phyloP scores from a whole-genome alignment of 2,888 invertebrate genomes.

The Cancer borealis region DNA sequence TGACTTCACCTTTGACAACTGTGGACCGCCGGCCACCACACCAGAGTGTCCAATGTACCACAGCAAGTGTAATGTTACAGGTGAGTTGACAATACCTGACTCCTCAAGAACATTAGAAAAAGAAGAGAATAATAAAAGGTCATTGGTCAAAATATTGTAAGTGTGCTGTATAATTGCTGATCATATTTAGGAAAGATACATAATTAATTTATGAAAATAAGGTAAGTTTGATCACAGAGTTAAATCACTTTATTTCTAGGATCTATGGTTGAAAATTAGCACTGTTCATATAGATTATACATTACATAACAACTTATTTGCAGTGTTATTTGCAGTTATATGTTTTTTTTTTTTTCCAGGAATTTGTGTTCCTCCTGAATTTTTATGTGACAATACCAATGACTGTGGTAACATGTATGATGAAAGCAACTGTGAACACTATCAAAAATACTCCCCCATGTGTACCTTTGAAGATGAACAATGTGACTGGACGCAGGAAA shows the following conservation, averaged over 20 bases:
- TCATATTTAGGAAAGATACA: too few species aligned
- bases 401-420: conserved; percentile 74
- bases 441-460: conserved; percentile 28
- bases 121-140: too few species aligned
- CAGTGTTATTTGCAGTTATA: too few species aligned
- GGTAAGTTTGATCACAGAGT: too few species aligned
- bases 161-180: too few species aligned
- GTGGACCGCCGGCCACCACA: conserved; percentile 53
- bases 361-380: conserved; percentile 58
- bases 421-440: conserved; percentile 63
- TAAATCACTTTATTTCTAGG: too few species aligned
- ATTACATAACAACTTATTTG: not conserved
- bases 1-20: conserved; percentile 64
- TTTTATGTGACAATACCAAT: conserved; percentile 73
- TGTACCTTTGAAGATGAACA: conserved; percentile 69
- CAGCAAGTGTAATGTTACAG: conserved; percentile 49
- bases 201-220: too few species aligned
- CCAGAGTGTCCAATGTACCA: conserved; percentile 43
- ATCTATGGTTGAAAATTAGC: too few species aligned
- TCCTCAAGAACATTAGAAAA: not conserved
- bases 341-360: conserved; percentile 50
- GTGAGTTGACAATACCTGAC: not conserved
- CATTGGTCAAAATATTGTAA: too few species aligned
- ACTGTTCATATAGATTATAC: not conserved
- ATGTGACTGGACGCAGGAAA: conserved; percentile 70